Evolutionary conservation across 1,140 invertebrate species (phyloP), one percentile per base, ranked within the genome.

Genomic region (Rhynchophorus ferrugineus): DNA sequence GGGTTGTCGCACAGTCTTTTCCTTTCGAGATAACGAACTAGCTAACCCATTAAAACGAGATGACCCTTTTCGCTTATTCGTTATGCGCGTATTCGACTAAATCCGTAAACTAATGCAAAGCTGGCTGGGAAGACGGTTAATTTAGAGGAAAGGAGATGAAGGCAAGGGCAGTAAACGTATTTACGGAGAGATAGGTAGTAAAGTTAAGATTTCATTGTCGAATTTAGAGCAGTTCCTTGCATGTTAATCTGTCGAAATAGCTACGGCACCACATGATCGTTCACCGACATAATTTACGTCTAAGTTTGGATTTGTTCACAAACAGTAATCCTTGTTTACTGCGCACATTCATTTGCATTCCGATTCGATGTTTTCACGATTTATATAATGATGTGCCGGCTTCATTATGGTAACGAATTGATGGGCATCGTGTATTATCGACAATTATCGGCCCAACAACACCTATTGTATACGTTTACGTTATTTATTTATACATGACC

Each of bases 251-350:
- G 55, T 46, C 52, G 41, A 58, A 66, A 66, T 61, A 56, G 57
- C 53, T 43, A 38, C 56, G 59, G 55, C 54, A 62, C 65, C 63
- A 51, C 65, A 65, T 64, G 65, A 67, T 67, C 63, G 63, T 63
- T 64, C 65, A 44, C 62, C 62, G 63, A 65, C 63, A 65, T 63
- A 67, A 67, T 67, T 67, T 67, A 67, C 63, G 62, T 61, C 57
- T 60, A 54, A 60, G 54, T 55, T 58, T 56, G 63, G 65, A 65
- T 67, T 67, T 65, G 60, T 62, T 61, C 59, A 48, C 54, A 62
- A 61, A 49, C 59, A 59, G 49, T 62, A 62, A 59, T 53, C 61
- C 59, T 55, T 61, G 61, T 65, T 63, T 63, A 63, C 57, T 49
- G 56, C 61, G 19, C 39, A 44, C 59, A 18, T 44, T 62, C 56